Percentiles rank a stretch among this genome's conserved stretches.
Evolutionary conservation across 2,113 vertebrate species (phyloP).

Genomic region (Crotalus viridis): DNA sequence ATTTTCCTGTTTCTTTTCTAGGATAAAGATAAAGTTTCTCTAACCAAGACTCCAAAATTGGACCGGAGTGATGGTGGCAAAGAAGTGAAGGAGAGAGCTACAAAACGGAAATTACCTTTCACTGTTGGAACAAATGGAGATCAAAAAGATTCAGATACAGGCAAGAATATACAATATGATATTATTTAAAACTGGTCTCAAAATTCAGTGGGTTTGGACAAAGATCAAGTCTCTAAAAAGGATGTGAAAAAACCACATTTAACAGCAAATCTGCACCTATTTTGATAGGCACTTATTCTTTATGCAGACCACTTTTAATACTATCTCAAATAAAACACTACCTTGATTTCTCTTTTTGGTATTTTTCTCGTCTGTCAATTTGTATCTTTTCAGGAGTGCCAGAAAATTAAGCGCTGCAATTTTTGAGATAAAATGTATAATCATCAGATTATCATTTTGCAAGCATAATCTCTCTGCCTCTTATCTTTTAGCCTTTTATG

Average conservation of each 20-base stretch:
- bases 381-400: neutral
- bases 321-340: neutral
- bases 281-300: neutral
- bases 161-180: conserved; percentile 60
- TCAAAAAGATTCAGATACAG: conserved; percentile 98
- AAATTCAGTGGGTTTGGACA: neutral
- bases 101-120: conserved; percentile 97
- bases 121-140: conserved; percentile 98
- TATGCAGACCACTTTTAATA: neutral
- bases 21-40: conserved; percentile 99
- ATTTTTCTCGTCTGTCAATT: neutral
- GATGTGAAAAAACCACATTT: neutral
- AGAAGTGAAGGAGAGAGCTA: conserved; percentile 96
- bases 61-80: conserved; percentile 96
- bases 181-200: accelerated
- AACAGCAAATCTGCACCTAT: neutral
- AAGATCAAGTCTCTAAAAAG: neutral
- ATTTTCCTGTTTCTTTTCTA: conserved; percentile 59
- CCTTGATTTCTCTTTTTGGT: neutral
- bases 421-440: neutral
- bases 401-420: neutral
- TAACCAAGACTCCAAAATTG: conserved; percentile 97
- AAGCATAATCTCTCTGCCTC: accelerated
- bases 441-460: neutral
- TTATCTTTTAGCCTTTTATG: neutral